Conservation (phyloP, 2,113 vertebrate species). For the Falcunculus frontatus region DNA sequence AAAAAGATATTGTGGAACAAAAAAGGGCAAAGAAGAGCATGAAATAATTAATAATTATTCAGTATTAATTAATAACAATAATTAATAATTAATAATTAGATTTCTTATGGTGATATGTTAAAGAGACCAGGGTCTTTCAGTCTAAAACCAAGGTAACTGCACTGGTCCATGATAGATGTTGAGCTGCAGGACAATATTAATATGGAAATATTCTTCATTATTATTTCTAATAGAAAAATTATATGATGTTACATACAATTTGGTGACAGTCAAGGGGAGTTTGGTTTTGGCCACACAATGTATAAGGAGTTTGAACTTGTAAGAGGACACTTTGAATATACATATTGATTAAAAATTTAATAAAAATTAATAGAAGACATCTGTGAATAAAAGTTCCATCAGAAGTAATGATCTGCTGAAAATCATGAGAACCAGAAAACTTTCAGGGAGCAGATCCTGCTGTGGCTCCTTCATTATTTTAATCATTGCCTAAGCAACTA, state of each 20-base stretch:
- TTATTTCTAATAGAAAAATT: not conserved
- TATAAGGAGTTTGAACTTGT: not conserved
- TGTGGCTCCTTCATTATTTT: not conserved
- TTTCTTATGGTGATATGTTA: fast-evolving
- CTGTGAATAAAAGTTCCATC: not conserved
- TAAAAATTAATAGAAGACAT: not conserved
- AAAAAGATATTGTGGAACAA: not conserved
- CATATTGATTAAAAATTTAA: not conserved
- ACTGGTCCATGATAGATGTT: not conserved
- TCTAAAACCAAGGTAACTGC: not conserved
- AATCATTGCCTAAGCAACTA: not conserved
- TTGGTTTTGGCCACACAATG: not conserved
- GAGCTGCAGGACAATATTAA: not conserved
- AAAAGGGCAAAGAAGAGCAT: not conserved
- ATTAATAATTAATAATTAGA: not conserved
- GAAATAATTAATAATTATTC: not conserved
- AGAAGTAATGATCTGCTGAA: not conserved
- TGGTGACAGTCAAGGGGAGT: not conserved
- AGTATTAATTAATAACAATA: no score
- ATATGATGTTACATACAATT: not conserved
- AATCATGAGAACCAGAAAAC: not conserved
- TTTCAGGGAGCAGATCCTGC: not conserved
- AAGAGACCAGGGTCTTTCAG: not conserved
- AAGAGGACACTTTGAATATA: not conserved
- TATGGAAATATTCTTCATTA: not conserved